Conservation (phyloP, 2,797 vertebrate species). For the Tadarida brasiliensis region DNA sequence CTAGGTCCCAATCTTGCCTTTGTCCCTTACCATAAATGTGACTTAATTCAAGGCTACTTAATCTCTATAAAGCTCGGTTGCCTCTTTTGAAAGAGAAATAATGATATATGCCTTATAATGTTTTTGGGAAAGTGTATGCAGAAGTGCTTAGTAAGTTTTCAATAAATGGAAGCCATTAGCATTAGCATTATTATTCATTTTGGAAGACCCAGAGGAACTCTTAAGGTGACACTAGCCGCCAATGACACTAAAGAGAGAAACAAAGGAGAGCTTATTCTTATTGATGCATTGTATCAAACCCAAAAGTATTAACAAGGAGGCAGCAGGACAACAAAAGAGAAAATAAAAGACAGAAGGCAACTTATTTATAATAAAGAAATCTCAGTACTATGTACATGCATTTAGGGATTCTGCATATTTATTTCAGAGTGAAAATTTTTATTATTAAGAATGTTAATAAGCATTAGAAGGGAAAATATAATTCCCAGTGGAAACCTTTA, state of each 20-base stretch:
- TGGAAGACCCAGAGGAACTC: background rate
- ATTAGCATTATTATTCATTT: constrained; percentile 15
- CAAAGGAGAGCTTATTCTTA: background rate
- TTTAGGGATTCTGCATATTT: constrained; percentile 44
- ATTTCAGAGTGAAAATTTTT: background rate
- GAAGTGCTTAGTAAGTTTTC: constrained; percentile 60
- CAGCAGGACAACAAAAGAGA: background rate
- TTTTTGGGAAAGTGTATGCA: background rate
- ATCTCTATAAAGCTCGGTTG: background rate
- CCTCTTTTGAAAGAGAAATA: background rate
- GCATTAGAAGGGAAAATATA: background rate
- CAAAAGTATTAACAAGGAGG: constrained; percentile 24
- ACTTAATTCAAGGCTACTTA: background rate
- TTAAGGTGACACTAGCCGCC: background rate
- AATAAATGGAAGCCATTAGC: background rate
- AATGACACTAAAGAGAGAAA: constrained; percentile 25
- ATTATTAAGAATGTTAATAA: constrained; percentile 63
- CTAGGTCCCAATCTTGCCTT: background rate
- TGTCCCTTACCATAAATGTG: background rate
- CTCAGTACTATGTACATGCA: background rate
- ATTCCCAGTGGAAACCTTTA: constrained; percentile 30
- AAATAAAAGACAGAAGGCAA: constrained; percentile 24
- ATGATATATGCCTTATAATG: background rate
- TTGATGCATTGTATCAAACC: background rate
- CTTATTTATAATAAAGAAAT: background rate